Base-by-base conservation (phyloP, 1,140 invertebrate genomes). In the Cotesia typhae region DNA sequence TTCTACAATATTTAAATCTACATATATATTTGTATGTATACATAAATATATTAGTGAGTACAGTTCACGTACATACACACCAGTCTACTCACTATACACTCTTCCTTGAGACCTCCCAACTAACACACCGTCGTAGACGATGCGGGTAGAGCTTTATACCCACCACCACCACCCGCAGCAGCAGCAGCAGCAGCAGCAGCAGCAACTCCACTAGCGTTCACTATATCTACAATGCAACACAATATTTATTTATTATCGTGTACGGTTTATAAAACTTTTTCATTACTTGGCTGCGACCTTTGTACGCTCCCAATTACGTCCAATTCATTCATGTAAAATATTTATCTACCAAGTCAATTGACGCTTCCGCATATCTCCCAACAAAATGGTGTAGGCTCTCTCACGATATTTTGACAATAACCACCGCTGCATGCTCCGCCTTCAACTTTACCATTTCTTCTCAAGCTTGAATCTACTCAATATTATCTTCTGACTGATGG, bases 71-170 rank as follows among this genome's bases (percentile, higher is more conserved):
- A 5, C 60, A n/a, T 36, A 63, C 41, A 47, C 41, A 47, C 4
- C 41, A 47, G 41, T 47, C 60, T 63, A 63, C 35, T 37, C 36
- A 63, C 60, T 37, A 63, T 36, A 63, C 60, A 37, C 60, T 59
- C 7, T 20, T 4, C 17, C 9, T 28, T 28, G 28, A 28, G 38
- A 12, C 63, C 41, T 9, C 63, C 14, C 41, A 17, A 37, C 37
- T 2, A 5, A 17, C 36, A 65, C 28, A 47, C 14, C 63, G 63
- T 65, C 63, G 38, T 51, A 20, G 41, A 65, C 63, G 63, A 65
- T 65, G 63, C 38, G 63, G 63, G 63, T 65, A 51, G 38, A 65
- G 63, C 63, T 65, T 65, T 65, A 65, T 12, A 35, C 41, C 41
- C 41, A 47, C 41, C 41, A 47, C 41, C 41, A 47, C 41, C 41